A percentile compares a stretch with the other conserved stretches of the same genome.
These are phyloP conservation scores for Drosophila lowei DNA, from an alignment of 1,140 invertebrate species.

Conservation along the genomic window DNA sequence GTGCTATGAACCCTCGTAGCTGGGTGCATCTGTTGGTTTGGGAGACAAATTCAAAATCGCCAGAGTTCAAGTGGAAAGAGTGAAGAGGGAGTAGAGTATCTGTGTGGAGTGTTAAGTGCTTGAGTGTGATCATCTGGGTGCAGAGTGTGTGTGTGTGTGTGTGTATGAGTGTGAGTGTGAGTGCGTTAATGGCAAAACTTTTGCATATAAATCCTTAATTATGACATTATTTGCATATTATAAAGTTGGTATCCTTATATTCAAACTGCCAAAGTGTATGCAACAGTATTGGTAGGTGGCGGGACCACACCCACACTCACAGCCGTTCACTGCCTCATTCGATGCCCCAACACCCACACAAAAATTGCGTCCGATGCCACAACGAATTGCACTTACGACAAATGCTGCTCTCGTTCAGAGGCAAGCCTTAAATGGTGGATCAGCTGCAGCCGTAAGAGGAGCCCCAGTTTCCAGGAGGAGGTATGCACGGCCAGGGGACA, in stretches of 20 bases:
- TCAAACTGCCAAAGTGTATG: slow-evolving; percentile 3
- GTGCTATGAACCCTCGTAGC: slow-evolving; percentile 45
- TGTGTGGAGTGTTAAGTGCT: slow-evolving; percentile 32
- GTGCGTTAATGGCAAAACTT: slow-evolving; percentile 64
- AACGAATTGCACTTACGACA: slow-evolving; percentile 70
- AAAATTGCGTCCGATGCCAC: slow-evolving; percentile 50
- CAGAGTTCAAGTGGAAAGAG: slow-evolving; percentile 50
- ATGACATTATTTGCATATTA: slow-evolving; percentile 76
- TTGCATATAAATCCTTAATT: slow-evolving; percentile 77
- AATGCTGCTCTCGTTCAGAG: slow-evolving; percentile 60
- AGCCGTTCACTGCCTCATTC: too few species aligned
- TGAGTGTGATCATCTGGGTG: slow-evolving; percentile 5
- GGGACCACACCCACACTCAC: too few species aligned
- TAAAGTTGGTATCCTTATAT: slow-evolving; percentile 31
- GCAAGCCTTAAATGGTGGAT: slow-evolving; percentile 67
- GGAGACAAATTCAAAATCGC: slow-evolving; percentile 62
- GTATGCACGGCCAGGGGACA: slow-evolving; percentile 8
- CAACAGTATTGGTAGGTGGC: slow-evolving; percentile 10
- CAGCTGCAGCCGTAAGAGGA: not conserved
- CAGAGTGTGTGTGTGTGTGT: not conserved
- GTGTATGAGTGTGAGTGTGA: not conserved
- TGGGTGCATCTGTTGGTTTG: slow-evolving; percentile 1
- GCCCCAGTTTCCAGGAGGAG: too few species aligned
- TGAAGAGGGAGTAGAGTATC: slow-evolving; percentile 29
- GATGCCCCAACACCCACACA: not conserved